phyloP scores from a whole-genome alignment of 2,888 invertebrate species.

The Escarpia spicata region DNA sequence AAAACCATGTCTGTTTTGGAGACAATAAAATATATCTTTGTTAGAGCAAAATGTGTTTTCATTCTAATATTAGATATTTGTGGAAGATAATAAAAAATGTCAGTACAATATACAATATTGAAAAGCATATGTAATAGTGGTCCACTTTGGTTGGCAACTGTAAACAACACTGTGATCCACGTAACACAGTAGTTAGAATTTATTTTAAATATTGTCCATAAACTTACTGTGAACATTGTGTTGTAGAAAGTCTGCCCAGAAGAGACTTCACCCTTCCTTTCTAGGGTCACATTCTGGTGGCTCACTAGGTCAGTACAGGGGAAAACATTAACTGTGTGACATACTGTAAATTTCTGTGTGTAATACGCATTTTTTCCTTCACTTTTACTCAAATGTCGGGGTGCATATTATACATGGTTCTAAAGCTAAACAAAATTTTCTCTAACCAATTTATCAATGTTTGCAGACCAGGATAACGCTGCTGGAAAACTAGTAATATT shows the following conservation, averaged over 20 bases:
- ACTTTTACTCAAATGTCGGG: too few species aligned
- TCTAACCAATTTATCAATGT: too few species aligned
- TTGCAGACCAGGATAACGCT: too few species aligned
- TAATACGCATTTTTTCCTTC: too few species aligned
- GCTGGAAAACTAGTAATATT: too few species aligned
- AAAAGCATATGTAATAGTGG: neutral
- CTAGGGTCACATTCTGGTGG: slow-evolving; percentile 88
- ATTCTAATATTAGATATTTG: too few species aligned
- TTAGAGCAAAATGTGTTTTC: neutral
- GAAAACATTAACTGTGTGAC: neutral
- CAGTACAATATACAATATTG: neutral
- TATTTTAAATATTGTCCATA: too few species aligned
- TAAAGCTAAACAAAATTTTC: too few species aligned
- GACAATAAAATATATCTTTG: neutral
- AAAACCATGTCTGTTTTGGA: neutral
- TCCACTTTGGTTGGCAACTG: neutral
- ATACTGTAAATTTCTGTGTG: too few species aligned
- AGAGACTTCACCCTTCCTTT: slow-evolving; percentile 83
- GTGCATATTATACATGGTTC: too few species aligned
- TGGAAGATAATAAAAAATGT: neutral
- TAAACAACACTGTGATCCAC: neutral
- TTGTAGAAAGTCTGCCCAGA: slow-evolving; percentile 89
- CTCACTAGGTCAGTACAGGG: slow-evolving; percentile 74
- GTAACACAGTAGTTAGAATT: too few species aligned
- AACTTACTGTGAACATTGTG: neutral